A percentile compares a stretch with the other conserved stretches of the same genome.
Evolutionary conservation across 1,140 invertebrate genomes (phyloP).

Genomic region (Hirudo medicinalis): DNA sequence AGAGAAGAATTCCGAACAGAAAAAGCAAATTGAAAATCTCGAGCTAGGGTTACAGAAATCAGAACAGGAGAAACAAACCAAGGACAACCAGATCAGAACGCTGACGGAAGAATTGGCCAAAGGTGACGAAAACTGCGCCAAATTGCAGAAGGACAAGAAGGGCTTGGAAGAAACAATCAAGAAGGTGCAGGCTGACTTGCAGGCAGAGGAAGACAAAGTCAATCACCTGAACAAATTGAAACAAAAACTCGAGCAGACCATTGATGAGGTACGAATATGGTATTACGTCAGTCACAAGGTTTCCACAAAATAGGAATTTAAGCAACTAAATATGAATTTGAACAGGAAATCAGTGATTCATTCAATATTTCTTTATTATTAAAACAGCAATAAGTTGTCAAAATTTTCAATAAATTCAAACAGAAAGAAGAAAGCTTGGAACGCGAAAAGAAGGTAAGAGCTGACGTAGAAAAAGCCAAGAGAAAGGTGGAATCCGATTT

Average conservation of each 20-base stretch:
- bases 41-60: constrained; percentile 72
- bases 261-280: constrained; percentile 58
- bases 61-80: constrained; percentile 83
- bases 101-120: constrained; percentile 87
- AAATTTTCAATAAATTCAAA: neutral
- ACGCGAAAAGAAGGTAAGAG: constrained; percentile 93
- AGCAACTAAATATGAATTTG: neutral
- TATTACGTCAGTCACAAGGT: neutral
- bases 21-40: constrained; percentile 91
- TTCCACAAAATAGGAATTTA: neutral
- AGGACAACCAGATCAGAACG: constrained; percentile 97
- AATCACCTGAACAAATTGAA: constrained; percentile 99
- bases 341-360: no score
- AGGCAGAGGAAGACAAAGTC: constrained; percentile 94
- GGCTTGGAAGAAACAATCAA: constrained; percentile 82
- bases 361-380: no score
- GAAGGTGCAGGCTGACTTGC: constrained; percentile 88
- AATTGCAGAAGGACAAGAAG: constrained; percentile 98
- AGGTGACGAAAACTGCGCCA: constrained; percentile 97
- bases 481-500: constrained; percentile 86
- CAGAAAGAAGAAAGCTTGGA: constrained; percentile 84
- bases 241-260: constrained; percentile 88
- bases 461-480: constrained; percentile 91
- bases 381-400: neutral
- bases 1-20: constrained; percentile 75